A percentile compares a stretch with the other conserved stretches of the same genome.
phyloP scores from a whole-genome alignment of 2,888 invertebrate genomes.

The Deilephila elpenor region DNA sequence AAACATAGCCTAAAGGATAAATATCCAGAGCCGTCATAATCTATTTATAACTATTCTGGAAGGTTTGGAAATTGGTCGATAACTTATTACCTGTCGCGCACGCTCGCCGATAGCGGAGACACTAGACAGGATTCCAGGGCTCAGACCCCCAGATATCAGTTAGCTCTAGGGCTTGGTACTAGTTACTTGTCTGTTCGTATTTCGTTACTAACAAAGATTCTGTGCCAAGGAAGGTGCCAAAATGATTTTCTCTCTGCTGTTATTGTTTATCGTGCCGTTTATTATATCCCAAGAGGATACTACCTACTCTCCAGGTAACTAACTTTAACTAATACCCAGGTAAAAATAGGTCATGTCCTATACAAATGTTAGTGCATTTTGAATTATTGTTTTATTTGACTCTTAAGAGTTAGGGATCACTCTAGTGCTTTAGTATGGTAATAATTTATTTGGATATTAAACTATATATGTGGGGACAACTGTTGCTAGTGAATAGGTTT shows the following conservation, averaged over 20 bases:
- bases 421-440: too few relatives aligned
- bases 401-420: neutral
- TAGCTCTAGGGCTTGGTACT: neutral
- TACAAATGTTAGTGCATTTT: neutral
- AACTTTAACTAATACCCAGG: neutral
- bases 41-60: neutral
- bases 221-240: neutral
- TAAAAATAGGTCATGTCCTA: neutral
- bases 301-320: constrained; percentile 17
- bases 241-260: neutral
- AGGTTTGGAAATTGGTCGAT: neutral
- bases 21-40: neutral
- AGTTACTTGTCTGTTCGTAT: neutral
- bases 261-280: constrained; percentile 13
- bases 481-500: too few relatives aligned
- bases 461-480: too few relatives aligned
- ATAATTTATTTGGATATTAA: too few relatives aligned
- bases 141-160: neutral
- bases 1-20: neutral
- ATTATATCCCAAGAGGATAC: constrained; percentile 8
- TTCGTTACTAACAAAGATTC: neutral
- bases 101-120: neutral
- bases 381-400: neutral
- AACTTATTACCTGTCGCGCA: neutral
- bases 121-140: neutral